phyloP scores from a whole-genome alignment of 2,888 invertebrate species.

The Cantharis rustica region DNA sequence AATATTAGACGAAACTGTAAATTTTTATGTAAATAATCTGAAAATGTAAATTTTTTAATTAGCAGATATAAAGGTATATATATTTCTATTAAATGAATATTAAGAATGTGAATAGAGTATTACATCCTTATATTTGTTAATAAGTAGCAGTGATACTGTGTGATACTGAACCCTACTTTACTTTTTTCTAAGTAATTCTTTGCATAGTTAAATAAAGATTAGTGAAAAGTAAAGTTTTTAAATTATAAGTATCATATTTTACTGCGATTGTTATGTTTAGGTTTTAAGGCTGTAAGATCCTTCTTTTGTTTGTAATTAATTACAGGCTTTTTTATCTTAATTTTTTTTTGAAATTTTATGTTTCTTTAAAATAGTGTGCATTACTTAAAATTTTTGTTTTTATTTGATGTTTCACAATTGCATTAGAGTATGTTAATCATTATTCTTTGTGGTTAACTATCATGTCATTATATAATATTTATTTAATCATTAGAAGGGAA shows the following conservation, averaged over 20 bases:
- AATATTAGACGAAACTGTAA: constrained; percentile 38
- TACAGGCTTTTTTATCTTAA: not conserved
- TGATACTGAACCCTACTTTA: constrained; percentile 37
- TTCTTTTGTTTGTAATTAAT: not conserved
- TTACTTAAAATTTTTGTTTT: constrained; percentile 7
- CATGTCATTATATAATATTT: not conserved
- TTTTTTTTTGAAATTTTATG: not conserved
- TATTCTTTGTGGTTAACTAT: not conserved
- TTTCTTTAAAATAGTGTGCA: constrained; percentile 7
- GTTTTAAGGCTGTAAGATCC: not conserved
- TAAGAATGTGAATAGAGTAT: constrained; percentile 22
- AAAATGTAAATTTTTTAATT: constrained; percentile 39
- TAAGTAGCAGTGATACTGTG: constrained; percentile 45
- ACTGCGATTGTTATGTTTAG: constrained; percentile 5
- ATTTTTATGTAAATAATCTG: constrained; percentile 46
- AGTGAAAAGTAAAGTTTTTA: constrained; percentile 22
- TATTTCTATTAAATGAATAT: constrained; percentile 26
- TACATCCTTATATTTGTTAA: constrained; percentile 42
- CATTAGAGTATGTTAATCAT: not conserved
- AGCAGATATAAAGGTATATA: constrained; percentile 37
- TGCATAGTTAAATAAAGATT: constrained; percentile 3
- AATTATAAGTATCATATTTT: constrained; percentile 11
- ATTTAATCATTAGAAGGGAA: not conserved
- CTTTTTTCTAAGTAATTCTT: constrained; percentile 22
- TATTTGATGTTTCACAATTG: not conserved